These are phyloP conservation scores for Theodoxus fluviatilis DNA, from an alignment of 2,888 invertebrate genomes.

Conservation along the genomic window DNA sequence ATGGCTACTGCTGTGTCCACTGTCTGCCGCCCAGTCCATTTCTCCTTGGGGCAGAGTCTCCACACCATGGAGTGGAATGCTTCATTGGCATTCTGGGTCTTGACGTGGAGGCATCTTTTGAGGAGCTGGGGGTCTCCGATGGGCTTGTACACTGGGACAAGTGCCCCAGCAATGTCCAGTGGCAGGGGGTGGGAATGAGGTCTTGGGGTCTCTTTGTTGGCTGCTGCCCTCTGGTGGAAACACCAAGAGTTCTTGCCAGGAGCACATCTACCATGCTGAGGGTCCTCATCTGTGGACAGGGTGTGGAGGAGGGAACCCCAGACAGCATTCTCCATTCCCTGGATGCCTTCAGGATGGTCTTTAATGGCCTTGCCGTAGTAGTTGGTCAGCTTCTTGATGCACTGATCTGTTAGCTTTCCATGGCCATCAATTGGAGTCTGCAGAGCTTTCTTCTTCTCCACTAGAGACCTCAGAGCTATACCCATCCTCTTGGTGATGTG, in stretches of 20 bases:
- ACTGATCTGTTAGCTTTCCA: not conserved
- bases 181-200: slow-evolving; percentile 8
- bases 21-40: not conserved
- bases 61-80: slow-evolving; percentile 1
- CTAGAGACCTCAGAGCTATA: not conserved
- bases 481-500: too few species aligned
- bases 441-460: not conserved
- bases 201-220: too few species aligned
- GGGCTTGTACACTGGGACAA: not conserved
- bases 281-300: not conserved
- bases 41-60: not conserved
- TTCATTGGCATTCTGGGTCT: slow-evolving; percentile 16
- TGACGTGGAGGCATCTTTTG: not conserved
- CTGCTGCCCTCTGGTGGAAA: slow-evolving; percentile 8
- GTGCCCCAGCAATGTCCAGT: not conserved
- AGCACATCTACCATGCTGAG: slow-evolving; percentile 1
- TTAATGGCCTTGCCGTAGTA: slow-evolving; percentile 13
- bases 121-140: slow-evolving; percentile 8
- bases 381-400: not conserved
- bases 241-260: slow-evolving; percentile 11
- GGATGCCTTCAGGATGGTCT: not conserved
- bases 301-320: not conserved
- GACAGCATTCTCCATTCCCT: slow-evolving; percentile 11
- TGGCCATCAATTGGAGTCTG: not conserved
- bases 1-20: slow-evolving; percentile 13